Conservation (phyloP, 2,888 invertebrate genomes). For the Pollenia amentaria region DNA sequence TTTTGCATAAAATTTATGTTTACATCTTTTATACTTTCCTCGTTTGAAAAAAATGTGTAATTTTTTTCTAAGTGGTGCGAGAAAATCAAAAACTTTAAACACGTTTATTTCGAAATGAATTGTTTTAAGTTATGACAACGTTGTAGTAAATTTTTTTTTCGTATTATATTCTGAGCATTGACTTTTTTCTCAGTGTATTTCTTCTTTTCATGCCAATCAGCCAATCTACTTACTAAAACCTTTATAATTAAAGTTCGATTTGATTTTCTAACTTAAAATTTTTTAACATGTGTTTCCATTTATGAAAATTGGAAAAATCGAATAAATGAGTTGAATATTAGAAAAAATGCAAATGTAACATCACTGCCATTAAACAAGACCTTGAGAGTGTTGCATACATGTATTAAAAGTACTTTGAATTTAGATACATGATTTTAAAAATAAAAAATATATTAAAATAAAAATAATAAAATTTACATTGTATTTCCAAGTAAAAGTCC, state of each 20-base stretch:
- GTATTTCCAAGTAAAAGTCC: constrained; percentile 42
- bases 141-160: too few relatives aligned
- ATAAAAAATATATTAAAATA: constrained; percentile 37
- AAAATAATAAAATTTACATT: constrained; percentile 59
- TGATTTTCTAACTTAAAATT: constrained; percentile 14
- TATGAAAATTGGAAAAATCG: constrained; percentile 36
- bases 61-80: too few relatives aligned
- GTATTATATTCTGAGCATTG: too few relatives aligned
- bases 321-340: constrained; percentile 22
- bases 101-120: too few relatives aligned
- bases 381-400: constrained; percentile 58
- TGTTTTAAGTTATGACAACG: too few relatives aligned
- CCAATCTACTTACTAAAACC: background rate
- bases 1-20: too few relatives aligned
- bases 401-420: constrained; percentile 19
- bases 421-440: constrained; percentile 33
- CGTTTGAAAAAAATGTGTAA: too few relatives aligned
- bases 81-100: too few relatives aligned
- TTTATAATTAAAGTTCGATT: constrained; percentile 19
- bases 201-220: background rate
- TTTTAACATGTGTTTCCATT: constrained; percentile 14
- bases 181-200: background rate
- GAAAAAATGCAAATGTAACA: constrained; percentile 57
- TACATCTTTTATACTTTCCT: too few relatives aligned
- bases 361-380: constrained; percentile 56